A percentile compares a stretch with the other conserved stretches of the same genome.
phyloP scores from a whole-genome alignment of 2,888 invertebrate genomes.

The Gnatocerus cornutus region DNA sequence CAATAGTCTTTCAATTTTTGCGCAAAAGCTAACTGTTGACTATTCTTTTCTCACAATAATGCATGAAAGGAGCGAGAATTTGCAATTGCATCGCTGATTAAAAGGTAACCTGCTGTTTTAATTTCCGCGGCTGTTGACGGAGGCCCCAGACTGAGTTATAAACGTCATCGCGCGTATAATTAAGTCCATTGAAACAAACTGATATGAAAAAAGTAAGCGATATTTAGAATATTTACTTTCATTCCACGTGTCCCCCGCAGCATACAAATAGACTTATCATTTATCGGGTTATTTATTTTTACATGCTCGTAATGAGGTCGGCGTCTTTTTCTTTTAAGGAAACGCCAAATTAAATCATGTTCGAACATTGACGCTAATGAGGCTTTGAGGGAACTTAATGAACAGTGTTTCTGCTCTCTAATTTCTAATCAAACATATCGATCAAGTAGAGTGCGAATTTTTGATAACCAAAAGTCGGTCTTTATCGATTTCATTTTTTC shows the following conservation, averaged over 20 bases:
- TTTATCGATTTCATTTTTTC: not conserved
- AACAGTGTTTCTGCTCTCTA: slow-evolving; percentile 17
- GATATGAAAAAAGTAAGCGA: not conserved
- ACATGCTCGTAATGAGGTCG: not conserved
- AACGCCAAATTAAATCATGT: not conserved
- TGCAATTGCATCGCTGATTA: too few species aligned
- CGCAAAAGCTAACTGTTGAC: too few species aligned
- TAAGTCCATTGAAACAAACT: not conserved
- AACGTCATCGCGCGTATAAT: not conserved
- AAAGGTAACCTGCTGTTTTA: too few species aligned
- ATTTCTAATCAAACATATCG: slow-evolving; percentile 18
- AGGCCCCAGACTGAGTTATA: not conserved
- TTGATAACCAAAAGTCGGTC: not conserved
- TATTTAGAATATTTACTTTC: slow-evolving; percentile 19
- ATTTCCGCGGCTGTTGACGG: too few species aligned
- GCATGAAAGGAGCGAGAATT: too few species aligned
- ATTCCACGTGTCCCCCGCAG: slow-evolving; percentile 22
- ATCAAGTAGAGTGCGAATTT: slow-evolving; percentile 11
- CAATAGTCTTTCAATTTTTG: too few species aligned
- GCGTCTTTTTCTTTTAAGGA: slow-evolving; percentile 1
- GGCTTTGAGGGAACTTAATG: slow-evolving; percentile 1
- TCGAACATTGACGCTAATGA: not conserved
- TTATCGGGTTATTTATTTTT: not conserved
- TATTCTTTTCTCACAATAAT: too few species aligned
- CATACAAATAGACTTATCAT: not conserved